These are phyloP conservation scores for Drosophila mojavensis DNA, from an alignment of 1,140 invertebrate genomes.

Conservation along the genomic window DNA sequence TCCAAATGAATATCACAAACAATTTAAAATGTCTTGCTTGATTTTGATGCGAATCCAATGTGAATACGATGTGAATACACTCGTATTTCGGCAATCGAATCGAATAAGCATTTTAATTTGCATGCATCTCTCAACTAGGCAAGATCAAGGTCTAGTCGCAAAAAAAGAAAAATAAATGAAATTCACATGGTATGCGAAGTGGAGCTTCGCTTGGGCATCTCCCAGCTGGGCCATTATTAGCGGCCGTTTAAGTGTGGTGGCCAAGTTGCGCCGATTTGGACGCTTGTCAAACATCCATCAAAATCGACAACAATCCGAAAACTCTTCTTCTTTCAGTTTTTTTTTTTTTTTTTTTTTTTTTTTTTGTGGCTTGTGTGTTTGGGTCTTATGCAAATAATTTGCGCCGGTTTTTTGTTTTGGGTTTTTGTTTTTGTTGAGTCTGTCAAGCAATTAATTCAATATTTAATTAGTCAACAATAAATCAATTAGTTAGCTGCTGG, in stretches of 20 bases:
- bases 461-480: conserved; percentile 82
- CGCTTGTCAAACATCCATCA: conserved; percentile 66
- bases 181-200: conserved; percentile 45
- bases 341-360: not conserved
- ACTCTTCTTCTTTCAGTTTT: conserved; percentile 11
- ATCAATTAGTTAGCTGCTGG: conserved; percentile 70
- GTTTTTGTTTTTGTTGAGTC: conserved; percentile 29
- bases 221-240: conserved; percentile 30
- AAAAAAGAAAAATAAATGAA: not conserved
- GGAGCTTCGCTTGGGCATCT: conserved; percentile 1
- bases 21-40: conserved; percentile 62
- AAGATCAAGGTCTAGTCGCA: conserved; percentile 64
- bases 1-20: conserved; percentile 73
- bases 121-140: conserved; percentile 57
- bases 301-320: conserved; percentile 42
- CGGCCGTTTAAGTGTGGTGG: conserved; percentile 15
- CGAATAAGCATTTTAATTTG: conserved; percentile 56
- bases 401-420: conserved; percentile 38
- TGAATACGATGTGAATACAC: conserved; percentile 46
- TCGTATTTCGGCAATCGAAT: conserved; percentile 28
- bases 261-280: conserved; percentile 38
- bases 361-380: not conserved
- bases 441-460: conserved; percentile 79
- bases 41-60: conserved; percentile 51
- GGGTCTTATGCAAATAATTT: conserved; percentile 71